These are phyloP conservation scores for Orientallactaga sibirica DNA, from an alignment of 2,797 vertebrate species.

Conservation along the genomic window DNA sequence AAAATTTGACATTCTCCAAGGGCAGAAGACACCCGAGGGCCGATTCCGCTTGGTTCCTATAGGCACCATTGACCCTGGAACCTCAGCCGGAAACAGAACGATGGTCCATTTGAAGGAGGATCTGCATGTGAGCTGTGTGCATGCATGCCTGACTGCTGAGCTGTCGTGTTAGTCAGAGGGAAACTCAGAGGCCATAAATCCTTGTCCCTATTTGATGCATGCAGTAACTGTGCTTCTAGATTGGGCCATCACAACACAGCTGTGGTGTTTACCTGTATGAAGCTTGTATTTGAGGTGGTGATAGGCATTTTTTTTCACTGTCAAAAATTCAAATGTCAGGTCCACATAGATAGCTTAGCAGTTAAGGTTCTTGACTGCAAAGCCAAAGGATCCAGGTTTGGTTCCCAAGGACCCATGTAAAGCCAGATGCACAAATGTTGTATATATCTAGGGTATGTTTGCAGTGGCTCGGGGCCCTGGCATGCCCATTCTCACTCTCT, in stretches of 20 bases:
- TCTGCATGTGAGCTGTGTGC: not conserved
- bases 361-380: not conserved
- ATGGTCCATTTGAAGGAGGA: not conserved
- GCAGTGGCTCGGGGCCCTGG: too few relatives aligned
- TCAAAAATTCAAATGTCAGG: not conserved
- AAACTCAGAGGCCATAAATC: not conserved
- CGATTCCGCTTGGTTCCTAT: not conserved
- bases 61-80: not conserved
- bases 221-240: not conserved
- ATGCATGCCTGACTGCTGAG: not conserved
- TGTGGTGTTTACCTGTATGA: not conserved
- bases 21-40: not conserved
- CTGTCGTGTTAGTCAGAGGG: too few relatives aligned
- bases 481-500: too few relatives aligned
- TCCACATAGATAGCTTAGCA: not conserved
- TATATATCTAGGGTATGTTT: too few relatives aligned
- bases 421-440: too few relatives aligned
- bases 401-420: too few relatives aligned
- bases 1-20: conserved; percentile 41
- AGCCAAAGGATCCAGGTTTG: too few relatives aligned
- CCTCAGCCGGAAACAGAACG: not conserved
- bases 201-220: rapidly evolving
- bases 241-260: not conserved
- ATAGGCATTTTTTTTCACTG: not conserved
- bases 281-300: not conserved